Evolutionary conservation across 2,113 vertebrate genomes (phyloP).

Genomic region (Thunnus thynnus): DNA sequence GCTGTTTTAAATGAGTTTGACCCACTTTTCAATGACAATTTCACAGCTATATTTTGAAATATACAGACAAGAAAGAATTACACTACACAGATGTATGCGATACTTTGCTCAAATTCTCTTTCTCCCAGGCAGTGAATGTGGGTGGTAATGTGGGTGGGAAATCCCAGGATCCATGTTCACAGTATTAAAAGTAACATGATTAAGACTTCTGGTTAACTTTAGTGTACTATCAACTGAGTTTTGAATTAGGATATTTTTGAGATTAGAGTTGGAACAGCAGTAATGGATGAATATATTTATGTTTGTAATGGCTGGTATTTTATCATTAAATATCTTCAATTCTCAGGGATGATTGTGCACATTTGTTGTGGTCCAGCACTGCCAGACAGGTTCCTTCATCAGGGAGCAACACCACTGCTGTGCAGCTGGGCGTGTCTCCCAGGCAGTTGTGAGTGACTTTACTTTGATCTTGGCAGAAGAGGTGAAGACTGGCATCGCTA

Average conservation of each 20-base stretch:
- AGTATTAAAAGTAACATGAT: constrained; percentile 50
- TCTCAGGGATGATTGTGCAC: constrained; percentile 7
- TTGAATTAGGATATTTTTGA: constrained; percentile 22
- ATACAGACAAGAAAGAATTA: constrained; percentile 58
- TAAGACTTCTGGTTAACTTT: constrained; percentile 52
- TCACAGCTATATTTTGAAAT: constrained; percentile 57
- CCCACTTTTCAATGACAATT: constrained; percentile 72
- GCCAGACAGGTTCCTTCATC: constrained; percentile 53
- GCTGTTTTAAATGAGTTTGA: constrained; percentile 67
- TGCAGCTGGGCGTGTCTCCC: constrained; percentile 72
- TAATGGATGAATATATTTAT: constrained; percentile 10
- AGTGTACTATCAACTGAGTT: constrained; percentile 21
- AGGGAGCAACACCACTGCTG: constrained; percentile 54
- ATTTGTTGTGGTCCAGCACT: constrained; percentile 30
- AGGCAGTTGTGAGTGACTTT: constrained; percentile 68
- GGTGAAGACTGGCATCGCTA: constrained; percentile 77
- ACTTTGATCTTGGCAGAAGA: constrained; percentile 77
- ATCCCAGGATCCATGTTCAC: constrained; percentile 53
- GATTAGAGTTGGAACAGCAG: constrained; percentile 13
- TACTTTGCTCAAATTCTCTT: constrained; percentile 54
- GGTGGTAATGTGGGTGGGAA: constrained; percentile 63
- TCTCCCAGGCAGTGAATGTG: constrained; percentile 45
- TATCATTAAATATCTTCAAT: constrained; percentile 19
- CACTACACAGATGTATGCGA: constrained; percentile 54
- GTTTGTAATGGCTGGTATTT: constrained; percentile 10